These are phyloP conservation scores for Rhynchotus rufescens DNA, from an alignment of 2,797 vertebrate genomes.

Conservation along the genomic window DNA sequence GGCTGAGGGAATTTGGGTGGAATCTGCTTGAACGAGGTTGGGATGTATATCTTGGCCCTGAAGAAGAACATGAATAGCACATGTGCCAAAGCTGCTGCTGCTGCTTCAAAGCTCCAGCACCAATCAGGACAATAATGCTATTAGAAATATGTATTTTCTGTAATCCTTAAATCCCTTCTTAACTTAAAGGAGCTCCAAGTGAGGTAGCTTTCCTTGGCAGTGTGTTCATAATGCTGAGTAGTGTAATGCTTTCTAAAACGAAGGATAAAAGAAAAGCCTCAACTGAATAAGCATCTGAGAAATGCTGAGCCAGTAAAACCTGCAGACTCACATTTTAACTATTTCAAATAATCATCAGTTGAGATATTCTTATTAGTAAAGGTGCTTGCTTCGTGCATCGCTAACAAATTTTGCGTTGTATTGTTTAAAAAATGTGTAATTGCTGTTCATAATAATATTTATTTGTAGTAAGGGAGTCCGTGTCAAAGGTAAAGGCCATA, in stretches of 20 bases:
- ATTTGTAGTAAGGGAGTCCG: background rate
- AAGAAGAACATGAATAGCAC: background rate
- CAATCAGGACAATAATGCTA: constrained; percentile 38
- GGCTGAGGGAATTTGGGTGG: background rate
- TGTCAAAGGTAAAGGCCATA: background rate
- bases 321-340: background rate
- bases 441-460: background rate
- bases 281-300: background rate
- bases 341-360: background rate
- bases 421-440: background rate
- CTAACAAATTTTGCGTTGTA: accelerated
- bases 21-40: background rate
- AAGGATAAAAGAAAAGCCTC: background rate
- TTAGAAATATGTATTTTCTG: constrained; percentile 55
- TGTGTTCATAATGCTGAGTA: background rate
- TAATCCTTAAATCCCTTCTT: constrained; percentile 60
- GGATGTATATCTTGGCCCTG: constrained; percentile 37
- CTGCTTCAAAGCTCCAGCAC: constrained; percentile 45
- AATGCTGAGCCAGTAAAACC: constrained; percentile 12
- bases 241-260: constrained; percentile 11
- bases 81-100: background rate
- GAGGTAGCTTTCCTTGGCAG: constrained; percentile 38
- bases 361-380: background rate
- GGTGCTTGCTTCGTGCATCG: background rate
- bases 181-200: constrained; percentile 28